A percentile compares a stretch with the other conserved stretches of the same genome.
Conservation (phyloP, 1,140 invertebrate genomes). For the Heliconius hewitsoni region DNA sequence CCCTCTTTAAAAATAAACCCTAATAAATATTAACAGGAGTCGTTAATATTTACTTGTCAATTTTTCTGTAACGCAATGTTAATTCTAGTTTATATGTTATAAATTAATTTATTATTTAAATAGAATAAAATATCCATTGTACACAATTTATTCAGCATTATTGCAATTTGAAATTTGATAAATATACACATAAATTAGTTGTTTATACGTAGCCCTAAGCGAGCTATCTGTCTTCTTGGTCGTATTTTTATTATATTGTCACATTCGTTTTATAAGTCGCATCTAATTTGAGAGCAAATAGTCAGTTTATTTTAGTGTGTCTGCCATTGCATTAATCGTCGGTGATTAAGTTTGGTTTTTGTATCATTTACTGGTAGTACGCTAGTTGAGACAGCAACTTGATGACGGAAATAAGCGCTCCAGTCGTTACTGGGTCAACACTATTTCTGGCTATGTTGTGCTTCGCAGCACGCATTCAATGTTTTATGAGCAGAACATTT, state of each 20-base stretch:
- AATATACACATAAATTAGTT: constrained; percentile 6
- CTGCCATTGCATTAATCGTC: constrained; percentile 41
- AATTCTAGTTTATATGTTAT: background rate
- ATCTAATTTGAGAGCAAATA: constrained; percentile 26
- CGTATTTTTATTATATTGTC: constrained; percentile 35
- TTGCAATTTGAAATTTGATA: background rate
- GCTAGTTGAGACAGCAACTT: constrained; percentile 54
- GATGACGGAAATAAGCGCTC: constrained; percentile 79
- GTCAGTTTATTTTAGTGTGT: constrained; percentile 32
- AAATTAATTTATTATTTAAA: background rate
- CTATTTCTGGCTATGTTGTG: constrained; percentile 75
- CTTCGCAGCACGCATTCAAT: constrained; percentile 61
- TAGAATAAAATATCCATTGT: background rate
- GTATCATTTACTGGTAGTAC: constrained; percentile 41
- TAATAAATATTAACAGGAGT: too few relatives aligned
- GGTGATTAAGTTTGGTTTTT: constrained; percentile 54
- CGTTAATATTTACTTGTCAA: too few relatives aligned
- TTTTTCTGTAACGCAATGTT: too few relatives aligned
- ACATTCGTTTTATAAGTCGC: constrained; percentile 31
- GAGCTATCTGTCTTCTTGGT: constrained; percentile 34
- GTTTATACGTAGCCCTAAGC: constrained; percentile 24
- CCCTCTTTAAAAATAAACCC: too few relatives aligned
- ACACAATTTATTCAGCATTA: background rate
- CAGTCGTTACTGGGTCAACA: constrained; percentile 77
- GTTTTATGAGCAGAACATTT: constrained; percentile 62